phyloP scores from a whole-genome alignment of 2,797 vertebrate genomes.

The Threskiornis aethiopicus region DNA sequence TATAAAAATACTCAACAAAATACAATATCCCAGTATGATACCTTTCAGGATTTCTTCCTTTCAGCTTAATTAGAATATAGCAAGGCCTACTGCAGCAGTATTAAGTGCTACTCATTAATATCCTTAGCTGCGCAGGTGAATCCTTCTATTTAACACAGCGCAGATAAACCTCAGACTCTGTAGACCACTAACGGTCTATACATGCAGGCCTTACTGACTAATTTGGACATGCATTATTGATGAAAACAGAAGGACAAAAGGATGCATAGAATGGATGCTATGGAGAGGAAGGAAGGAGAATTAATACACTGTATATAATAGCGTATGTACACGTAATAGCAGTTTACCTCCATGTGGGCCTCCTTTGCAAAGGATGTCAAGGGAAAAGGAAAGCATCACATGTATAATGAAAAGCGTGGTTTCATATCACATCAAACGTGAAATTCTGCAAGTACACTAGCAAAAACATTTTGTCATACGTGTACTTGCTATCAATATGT shows the following conservation, averaged over 20 bases:
- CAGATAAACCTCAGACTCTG: background rate
- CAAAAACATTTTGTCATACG: conserved; percentile 62
- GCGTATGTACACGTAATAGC: background rate
- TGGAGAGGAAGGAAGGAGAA: background rate
- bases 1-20: background rate
- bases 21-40: background rate
- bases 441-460: background rate
- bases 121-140: background rate
- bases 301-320: background rate
- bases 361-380: background rate
- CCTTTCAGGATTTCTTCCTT: background rate
- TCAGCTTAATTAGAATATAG: background rate
- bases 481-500: conserved; percentile 32
- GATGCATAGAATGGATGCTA: background rate
- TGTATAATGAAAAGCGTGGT: background rate
- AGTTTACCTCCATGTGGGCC: background rate
- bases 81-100: background rate
- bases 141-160: background rate
- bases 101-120: background rate
- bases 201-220: background rate
- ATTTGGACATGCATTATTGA: background rate
- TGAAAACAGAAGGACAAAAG: background rate
- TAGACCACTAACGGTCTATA: background rate
- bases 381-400: background rate
- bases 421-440: background rate